Base-by-base conservation (phyloP, 2,888 invertebrate genomes). In the Platynereis dumerilii region DNA sequence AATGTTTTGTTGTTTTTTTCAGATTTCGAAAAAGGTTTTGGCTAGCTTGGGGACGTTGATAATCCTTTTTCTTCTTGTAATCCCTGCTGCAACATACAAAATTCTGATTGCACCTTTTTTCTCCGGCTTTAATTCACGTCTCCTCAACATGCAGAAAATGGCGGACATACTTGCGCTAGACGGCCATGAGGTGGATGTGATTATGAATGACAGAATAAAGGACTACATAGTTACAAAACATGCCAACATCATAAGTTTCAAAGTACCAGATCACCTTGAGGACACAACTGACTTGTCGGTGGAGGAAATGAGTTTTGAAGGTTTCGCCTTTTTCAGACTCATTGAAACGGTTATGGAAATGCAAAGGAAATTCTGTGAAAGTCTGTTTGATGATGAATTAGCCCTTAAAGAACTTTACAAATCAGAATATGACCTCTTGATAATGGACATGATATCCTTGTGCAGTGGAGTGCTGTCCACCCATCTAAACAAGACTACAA, bases 61-160 rank as follows among this genome's bases (percentile, higher is more conserved):
- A n/a, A n/a, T n/a, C n/a, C n/a, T n/a, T n/a, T n/a, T n/a, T n/a
- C n/a, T n/a, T n/a, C n/a, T n/a, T n/a, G n/a, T n/a, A n/a, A n/a
- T n/a, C n/a, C n/a, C n/a, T n/a, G n/a, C n/a, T n/a, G n/a, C n/a
- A n/a, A n/a, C n/a, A n/a, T n/a, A n/a, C 42, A 42, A 42, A 17
- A 42, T 42, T 17, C 42, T 42, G 10, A 17, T 42, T 10, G 48
- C 22, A 10, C 48, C 48, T 5, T 48, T 48, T 7, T 12, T 5
- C 17, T 5, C 7, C 7, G 20, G 22, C 20, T 48, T 48, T n/a
- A 48, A 48, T n/a, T 12, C 48, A 5, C n/a, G 48, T 10, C 3
- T 48, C 10, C 5, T 48, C 3, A 48, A 48, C 48, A 48, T 48
- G 48, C 48, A 20, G n/a, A 48, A 48, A n/a, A 48, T 48, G 48